Evolutionary conservation across 1,140 invertebrate genomes (phyloP), one percentile per base, ranked within the genome.

Genomic region (Pygmarrhopalites habei): DNA sequence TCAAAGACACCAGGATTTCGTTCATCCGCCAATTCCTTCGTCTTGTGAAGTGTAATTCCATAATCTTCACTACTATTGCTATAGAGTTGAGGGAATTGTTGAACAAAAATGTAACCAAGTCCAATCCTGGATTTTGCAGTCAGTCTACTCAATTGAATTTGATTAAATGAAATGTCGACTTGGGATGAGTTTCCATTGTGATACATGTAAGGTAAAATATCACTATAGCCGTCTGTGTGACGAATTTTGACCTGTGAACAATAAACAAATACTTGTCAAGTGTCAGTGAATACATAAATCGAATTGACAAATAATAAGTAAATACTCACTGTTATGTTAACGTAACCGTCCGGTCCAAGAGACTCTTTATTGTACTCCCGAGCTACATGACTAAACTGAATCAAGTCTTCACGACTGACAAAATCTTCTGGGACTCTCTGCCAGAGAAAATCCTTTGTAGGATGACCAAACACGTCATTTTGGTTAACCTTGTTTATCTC

Each of bases 1-100:
- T 67, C 60, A 46, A 71, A 71, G 12, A 68, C 66, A 4, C 69
- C 69, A 10, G 69, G 69, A 28, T 29, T 68, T 19, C 68, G 64
- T 43, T 71, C 69, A 55, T 71, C 69, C 56, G 68, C 64, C 30
- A 71, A 52, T n/a, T 49, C 56, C 10, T 28, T 29, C 0, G 49
- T 23, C 15, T 44, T 23, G 28, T 51, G 46, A 26, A 62, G 15
- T 29, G 26, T 51, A 49, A 65, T 65, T 23, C 21, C 57, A 2
- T 49, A 21, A 30, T 60, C 60, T 19, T 26, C 53, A 17, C 23
- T 21, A 14, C 44, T 28, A 21, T 64, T 47, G 2, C 32, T 32
- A 0, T 14, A 14, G 14, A 41, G 19, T 19, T 14, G 4, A 4
- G 46, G 21, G 19, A 58, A 17, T 17, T 66, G 49, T 32, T 71